A percentile compares a stretch with the other conserved stretches of the same genome.
Evolutionary conservation across 64 coral and sea anemone genomes (phyloP).

Genomic region (Actinia tenebrosa): DNA sequence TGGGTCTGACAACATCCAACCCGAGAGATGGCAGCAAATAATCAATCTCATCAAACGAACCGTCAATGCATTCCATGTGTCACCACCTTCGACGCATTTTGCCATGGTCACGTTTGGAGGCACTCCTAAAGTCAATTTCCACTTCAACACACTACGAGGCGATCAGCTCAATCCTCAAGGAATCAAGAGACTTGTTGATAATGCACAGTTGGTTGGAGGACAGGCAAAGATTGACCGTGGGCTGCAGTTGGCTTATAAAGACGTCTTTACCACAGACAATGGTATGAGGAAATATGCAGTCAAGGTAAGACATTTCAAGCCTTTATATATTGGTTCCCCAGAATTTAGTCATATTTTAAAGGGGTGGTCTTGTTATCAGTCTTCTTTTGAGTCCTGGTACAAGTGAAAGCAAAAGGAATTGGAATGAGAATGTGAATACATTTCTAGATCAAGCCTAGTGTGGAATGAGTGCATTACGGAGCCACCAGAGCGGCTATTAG

Average conservation of each 20-base stretch:
- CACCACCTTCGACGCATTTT: constrained; percentile 47
- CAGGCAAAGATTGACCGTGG: constrained; percentile 34
- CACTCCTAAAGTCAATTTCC: constrained; percentile 38
- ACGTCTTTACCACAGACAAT: constrained; percentile 38
- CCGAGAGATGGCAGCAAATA: constrained; percentile 43
- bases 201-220: constrained; percentile 6
- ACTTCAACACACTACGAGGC: constrained; percentile 72
- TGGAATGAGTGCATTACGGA: too few species aligned
- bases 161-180: constrained; percentile 50
- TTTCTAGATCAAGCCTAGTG: too few species aligned
- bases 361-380: too few species aligned
- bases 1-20: constrained; percentile 45
- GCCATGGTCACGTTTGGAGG: constrained; percentile 60
- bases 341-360: too few species aligned
- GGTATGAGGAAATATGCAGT: constrained; percentile 45
- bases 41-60: constrained; percentile 47
- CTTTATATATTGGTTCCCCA: neutral
- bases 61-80: constrained; percentile 43
- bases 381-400: too few species aligned
- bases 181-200: constrained; percentile 41
- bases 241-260: constrained; percentile 18
- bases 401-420: too few species aligned
- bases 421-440: too few species aligned
- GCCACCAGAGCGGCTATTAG: too few species aligned
- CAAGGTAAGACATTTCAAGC: constrained; percentile 27